Evolutionary conservation across 2,113 vertebrate genomes (phyloP).

Genomic region (Sturnus vulgaris): DNA sequence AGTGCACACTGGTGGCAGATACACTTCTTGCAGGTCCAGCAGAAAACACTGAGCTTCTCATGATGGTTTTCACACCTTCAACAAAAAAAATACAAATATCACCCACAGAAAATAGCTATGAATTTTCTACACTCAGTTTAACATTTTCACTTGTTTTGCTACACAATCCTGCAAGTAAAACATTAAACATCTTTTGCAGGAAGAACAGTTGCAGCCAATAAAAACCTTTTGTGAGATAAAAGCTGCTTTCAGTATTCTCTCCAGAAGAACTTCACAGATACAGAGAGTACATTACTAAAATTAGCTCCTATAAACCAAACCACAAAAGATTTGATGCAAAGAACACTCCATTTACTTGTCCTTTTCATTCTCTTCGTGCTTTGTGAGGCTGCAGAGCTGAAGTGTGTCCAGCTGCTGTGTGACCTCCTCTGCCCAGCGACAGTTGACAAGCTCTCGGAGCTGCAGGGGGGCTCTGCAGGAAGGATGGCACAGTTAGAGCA

Average conservation of each 20-base stretch:
- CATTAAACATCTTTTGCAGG: background rate
- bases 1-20: conserved; percentile 99
- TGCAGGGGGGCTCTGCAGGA: conserved; percentile 87
- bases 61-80: conserved; percentile 96
- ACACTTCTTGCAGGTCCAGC: conserved; percentile 99
- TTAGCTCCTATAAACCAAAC: background rate
- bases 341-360: conserved; percentile 84
- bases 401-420: conserved; percentile 97
- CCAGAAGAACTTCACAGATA: background rate
- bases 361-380: conserved; percentile 97
- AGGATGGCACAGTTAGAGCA: background rate
- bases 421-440: conserved; percentile 98
- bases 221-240: background rate
- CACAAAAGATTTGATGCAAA: background rate
- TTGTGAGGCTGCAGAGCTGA: conserved; percentile 94
- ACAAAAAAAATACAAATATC: background rate
- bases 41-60: conserved; percentile 98
- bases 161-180: background rate
- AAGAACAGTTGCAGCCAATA: background rate
- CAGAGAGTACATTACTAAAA: background rate
- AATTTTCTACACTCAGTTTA: background rate
- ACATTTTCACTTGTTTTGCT: background rate
- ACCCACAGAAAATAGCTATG: background rate
- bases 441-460: conserved; percentile 94
- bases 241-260: background rate